Percentiles rank a stretch among this genome's conserved stretches.
Evolutionary conservation across 1,140 invertebrate species (phyloP).

Genomic region (Cheumatopsyche charites): DNA sequence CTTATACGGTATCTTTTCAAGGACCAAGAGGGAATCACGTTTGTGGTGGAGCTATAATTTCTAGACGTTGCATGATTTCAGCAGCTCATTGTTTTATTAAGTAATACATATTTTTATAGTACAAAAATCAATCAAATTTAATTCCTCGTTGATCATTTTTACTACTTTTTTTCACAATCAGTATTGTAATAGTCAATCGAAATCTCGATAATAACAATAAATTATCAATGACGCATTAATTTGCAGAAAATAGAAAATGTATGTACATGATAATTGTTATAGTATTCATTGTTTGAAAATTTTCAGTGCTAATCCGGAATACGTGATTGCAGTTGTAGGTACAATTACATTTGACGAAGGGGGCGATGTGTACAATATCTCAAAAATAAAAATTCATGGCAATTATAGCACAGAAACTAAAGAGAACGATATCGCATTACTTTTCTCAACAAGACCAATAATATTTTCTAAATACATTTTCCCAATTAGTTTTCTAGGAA

Average conservation of each 20-base stretch:
- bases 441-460: constrained; percentile 33
- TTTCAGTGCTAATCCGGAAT: constrained; percentile 37
- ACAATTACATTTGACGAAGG: constrained; percentile 27
- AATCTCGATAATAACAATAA: too few relatives aligned
- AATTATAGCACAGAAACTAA: constrained; percentile 37
- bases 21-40: constrained; percentile 30
- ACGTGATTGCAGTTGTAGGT: constrained; percentile 36
- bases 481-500: constrained; percentile 5
- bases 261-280: too few relatives aligned
- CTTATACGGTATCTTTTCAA: constrained; percentile 43
- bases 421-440: constrained; percentile 42
- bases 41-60: constrained; percentile 43
- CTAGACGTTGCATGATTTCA: constrained; percentile 35
- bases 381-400: constrained; percentile 38
- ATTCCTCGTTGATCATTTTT: too few relatives aligned
- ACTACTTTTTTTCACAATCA: too few relatives aligned
- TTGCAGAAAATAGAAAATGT: too few relatives aligned
- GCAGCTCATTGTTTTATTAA: constrained; percentile 44
- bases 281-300: too few relatives aligned
- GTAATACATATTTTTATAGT: constrained; percentile 19
- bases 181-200: too few relatives aligned
- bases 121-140: constrained; percentile 20
- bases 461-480: constrained; percentile 17
- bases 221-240: too few relatives aligned
- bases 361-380: constrained; percentile 33